Evolutionary conservation across 2,888 invertebrate species (phyloP).

Genomic region (Eledona agricola): DNA sequence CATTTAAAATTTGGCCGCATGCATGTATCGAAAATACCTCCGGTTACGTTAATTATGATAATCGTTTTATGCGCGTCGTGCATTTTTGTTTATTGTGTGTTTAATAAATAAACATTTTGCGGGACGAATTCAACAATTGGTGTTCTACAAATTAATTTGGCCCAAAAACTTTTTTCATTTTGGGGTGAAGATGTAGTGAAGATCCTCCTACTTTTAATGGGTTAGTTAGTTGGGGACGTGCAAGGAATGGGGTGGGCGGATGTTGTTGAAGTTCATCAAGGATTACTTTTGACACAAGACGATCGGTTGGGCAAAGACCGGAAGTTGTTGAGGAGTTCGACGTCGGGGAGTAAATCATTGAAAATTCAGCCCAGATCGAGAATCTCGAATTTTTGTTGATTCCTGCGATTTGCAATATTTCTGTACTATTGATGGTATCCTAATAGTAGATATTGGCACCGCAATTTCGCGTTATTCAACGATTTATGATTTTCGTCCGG

Average conservation of each 20-base stretch:
- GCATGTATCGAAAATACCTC: too few relatives aligned
- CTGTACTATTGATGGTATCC: constrained; percentile 17
- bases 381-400: constrained; percentile 26
- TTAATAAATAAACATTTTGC: too few relatives aligned
- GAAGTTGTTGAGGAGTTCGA: constrained; percentile 26
- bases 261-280: constrained; percentile 26
- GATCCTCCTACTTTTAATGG: constrained; percentile 29
- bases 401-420: constrained; percentile 25
- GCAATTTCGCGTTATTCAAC: constrained; percentile 11
- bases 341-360: constrained; percentile 25
- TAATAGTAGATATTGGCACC: constrained; percentile 27
- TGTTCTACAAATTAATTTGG: constrained; percentile 1
- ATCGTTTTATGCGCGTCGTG: too few relatives aligned
- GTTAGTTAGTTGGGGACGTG: constrained; percentile 29
- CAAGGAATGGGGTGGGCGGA: constrained; percentile 10
- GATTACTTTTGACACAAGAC: constrained; percentile 33
- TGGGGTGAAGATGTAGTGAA: constrained; percentile 12
- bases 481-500: constrained; percentile 20
- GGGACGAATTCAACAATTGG: too few relatives aligned
- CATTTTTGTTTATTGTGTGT: too few relatives aligned
- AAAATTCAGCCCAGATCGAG: constrained; percentile 25
- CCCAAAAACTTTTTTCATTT: too few relatives aligned
- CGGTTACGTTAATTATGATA: too few relatives aligned
- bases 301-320: constrained; percentile 25
- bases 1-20: too few relatives aligned